Evolutionary conservation across 2,113 vertebrate species (phyloP).

Genomic region (Cheirogaleus medius): DNA sequence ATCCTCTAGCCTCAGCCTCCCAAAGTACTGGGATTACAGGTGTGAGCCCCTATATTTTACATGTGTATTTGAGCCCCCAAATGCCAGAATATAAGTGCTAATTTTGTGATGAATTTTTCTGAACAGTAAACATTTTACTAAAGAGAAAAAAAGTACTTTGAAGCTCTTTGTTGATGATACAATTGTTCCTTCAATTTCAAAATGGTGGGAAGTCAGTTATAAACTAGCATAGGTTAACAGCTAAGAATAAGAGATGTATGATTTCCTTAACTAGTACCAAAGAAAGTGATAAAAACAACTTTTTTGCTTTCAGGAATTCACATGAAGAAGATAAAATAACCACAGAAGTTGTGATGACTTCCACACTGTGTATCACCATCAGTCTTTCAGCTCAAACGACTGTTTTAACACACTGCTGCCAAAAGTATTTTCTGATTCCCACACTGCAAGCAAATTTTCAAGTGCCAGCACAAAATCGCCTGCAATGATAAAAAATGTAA

Average conservation of each 20-base stretch:
- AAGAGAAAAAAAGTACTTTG: neutral
- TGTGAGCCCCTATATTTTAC: no score
- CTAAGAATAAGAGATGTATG: neutral
- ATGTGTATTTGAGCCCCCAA: neutral
- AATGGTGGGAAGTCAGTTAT: neutral
- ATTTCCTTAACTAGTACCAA: neutral
- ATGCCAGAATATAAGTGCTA: neutral
- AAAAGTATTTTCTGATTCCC: conserved; percentile 15
- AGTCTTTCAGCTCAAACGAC: neutral
- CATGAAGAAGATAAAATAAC: neutral
- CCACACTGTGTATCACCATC: neutral
- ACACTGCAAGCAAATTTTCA: neutral
- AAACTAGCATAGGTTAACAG: neutral
- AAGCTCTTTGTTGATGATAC: neutral
- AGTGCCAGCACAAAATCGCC: neutral
- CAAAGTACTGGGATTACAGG: no score
- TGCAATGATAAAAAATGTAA: neutral
- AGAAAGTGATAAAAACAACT: neutral
- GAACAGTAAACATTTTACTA: neutral
- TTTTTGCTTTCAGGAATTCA: conserved; percentile 6
- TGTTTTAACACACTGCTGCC: neutral
- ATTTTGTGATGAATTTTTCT: neutral
- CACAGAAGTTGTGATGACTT: neutral
- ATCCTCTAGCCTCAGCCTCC: no score
- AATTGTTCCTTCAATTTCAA: neutral